Evolutionary conservation across 2,888 invertebrate species (phyloP).

Genomic region (Agrochola macilenta): DNA sequence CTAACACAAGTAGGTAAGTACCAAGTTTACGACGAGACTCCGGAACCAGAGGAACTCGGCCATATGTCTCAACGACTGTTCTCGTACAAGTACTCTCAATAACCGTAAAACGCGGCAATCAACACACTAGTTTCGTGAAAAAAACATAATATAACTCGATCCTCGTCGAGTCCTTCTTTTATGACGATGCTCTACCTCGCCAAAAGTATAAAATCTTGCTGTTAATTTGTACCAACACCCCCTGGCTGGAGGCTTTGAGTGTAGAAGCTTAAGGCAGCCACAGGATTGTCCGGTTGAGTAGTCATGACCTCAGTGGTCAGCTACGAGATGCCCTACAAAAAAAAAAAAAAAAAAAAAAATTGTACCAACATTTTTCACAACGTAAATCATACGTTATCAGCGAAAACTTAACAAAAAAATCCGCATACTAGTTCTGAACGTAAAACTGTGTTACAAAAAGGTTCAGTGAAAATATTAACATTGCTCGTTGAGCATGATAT

Average conservation of each 20-base stretch:
- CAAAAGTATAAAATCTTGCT: background rate
- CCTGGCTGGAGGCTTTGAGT: too few relatives aligned
- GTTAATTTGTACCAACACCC: conserved; percentile 17
- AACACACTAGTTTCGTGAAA: conserved; percentile 43
- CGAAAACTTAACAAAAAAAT: conserved; percentile 18
- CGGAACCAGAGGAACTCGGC: conserved; percentile 46
- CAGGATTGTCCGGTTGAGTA: too few relatives aligned
- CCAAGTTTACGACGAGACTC: conserved; percentile 56
- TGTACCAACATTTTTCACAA: conserved; percentile 5
- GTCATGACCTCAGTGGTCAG: too few relatives aligned
- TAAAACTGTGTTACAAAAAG: conserved; percentile 22
- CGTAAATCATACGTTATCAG: conserved; percentile 25
- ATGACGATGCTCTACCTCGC: background rate
- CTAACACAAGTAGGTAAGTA: conserved; percentile 39
- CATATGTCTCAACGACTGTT: conserved; percentile 56
- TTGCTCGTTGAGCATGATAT: conserved; percentile 30
- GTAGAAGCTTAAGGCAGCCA: too few relatives aligned
- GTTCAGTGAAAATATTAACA: conserved; percentile 35
- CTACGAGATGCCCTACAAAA: too few relatives aligned
- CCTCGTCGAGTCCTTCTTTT: background rate
- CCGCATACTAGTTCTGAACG: conserved; percentile 7
- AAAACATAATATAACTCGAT: conserved; percentile 22
- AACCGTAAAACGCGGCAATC: conserved; percentile 58
- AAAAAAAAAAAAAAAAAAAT: too few relatives aligned
- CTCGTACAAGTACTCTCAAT: conserved; percentile 56